Evolutionary conservation across 2,888 invertebrate genomes (phyloP).

Genomic region (Apoda limacodes): DNA sequence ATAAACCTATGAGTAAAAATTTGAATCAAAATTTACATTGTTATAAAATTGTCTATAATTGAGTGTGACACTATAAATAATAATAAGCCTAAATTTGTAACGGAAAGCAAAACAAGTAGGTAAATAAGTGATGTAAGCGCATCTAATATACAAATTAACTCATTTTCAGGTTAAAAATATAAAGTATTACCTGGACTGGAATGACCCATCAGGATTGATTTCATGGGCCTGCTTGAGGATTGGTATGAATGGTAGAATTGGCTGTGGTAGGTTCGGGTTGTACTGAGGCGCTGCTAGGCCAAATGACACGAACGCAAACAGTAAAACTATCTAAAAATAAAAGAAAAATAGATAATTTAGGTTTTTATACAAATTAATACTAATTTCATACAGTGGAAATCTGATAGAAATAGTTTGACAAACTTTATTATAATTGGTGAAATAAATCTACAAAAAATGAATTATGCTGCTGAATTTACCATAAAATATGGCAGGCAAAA

Average conservation of each 20-base stretch:
- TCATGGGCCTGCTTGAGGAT: constrained; percentile 70
- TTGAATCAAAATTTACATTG: too few relatives aligned
- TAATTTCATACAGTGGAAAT: not conserved
- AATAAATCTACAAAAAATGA: too few relatives aligned
- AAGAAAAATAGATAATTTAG: constrained; percentile 4
- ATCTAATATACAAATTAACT: too few relatives aligned
- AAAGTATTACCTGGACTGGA: constrained; percentile 68
- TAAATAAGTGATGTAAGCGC: too few relatives aligned
- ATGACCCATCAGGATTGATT: constrained; percentile 68
- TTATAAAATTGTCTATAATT: too few relatives aligned
- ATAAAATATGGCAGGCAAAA: too few relatives aligned
- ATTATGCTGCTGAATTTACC: too few relatives aligned
- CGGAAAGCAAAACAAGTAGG: too few relatives aligned
- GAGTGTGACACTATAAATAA: too few relatives aligned
- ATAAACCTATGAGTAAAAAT: too few relatives aligned
- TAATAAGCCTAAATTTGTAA: too few relatives aligned
- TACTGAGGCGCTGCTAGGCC: constrained; percentile 43
- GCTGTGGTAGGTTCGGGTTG: constrained; percentile 36
- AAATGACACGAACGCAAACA: constrained; percentile 46
- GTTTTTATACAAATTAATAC: constrained; percentile 1
- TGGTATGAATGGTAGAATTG: constrained; percentile 58
- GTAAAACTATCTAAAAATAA: constrained; percentile 42
- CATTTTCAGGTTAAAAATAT: too few relatives aligned
- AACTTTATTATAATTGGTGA: not conserved
- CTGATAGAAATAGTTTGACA: not conserved